Base-by-base conservation (phyloP, 2,113 vertebrate genomes). In the Tinamus guttatus region DNA sequence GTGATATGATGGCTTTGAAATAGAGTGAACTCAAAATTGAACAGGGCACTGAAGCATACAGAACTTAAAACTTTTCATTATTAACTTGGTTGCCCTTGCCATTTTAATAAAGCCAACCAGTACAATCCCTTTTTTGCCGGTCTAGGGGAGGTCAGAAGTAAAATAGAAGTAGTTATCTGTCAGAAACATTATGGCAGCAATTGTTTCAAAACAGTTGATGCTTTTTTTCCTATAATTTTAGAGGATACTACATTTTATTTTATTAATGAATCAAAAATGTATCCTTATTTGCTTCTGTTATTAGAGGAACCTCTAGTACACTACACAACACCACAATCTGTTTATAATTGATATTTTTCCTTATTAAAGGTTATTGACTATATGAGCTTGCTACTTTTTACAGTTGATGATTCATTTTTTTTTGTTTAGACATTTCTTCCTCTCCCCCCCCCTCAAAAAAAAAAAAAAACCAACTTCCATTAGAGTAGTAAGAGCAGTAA, bases 391-490 rank as follows among this genome's bases (percentile, higher is more conserved):
- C 36, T 89, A 38, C 22, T n/a, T 87, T 93, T 93, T 70, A 94
- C 38, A 87, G 79, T 25, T 58, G 49, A 36, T 89, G 83, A 96
- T 73, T 89, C 59, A 95, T 90, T 73, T 92, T 21, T 87, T 96
- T 40, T 41, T 41, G n/a, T 41, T 54, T 56, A 59, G 60, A 60
- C 36, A 71, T 62, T 45, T 75, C 63, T 89, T 94, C 54, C 16
- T 27, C 51, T 21, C 43, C 16, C 43, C 15, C 43, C 43, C 21
- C 21, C 49, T 22, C 77, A 84, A 25, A 79, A 78, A 49, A 64
- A 47, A 28, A 86, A 8, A 78, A 77, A 47, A 63, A 52, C 12
- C 27, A 52, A 59, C 21, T 93, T 92, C 65, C 84, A 92, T 85
- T 94, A 94, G 30, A 17, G 13, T 70, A 90, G 47, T 77, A 93